Evolutionary conservation across 1,140 invertebrate genomes (phyloP).

Genomic region (Habropoda laboriosa): DNA sequence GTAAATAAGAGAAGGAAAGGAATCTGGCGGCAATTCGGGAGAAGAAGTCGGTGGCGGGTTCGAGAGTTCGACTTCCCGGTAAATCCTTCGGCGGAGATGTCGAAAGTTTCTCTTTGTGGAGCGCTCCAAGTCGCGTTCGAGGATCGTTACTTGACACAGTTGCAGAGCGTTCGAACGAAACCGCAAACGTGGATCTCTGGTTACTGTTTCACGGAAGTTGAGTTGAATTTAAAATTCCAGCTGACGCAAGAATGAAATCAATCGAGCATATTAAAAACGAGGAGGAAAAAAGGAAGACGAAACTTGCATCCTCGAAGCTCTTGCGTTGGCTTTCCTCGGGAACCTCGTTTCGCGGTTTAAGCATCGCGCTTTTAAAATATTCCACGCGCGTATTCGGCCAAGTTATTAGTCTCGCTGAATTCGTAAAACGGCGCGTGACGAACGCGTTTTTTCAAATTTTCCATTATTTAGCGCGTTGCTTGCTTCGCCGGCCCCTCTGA

Average conservation of each 20-base stretch:
- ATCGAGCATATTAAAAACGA: constrained; percentile 11
- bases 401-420: neutral
- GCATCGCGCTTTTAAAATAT: neutral
- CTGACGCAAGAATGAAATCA: neutral
- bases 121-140: neutral
- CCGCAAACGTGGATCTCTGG: neutral
- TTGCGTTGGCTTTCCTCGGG: no score
- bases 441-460: neutral
- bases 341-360: neutral
- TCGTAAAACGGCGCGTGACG: neutral
- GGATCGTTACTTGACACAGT: constrained; percentile 40
- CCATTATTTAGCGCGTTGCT: neutral
- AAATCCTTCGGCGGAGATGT: constrained; percentile 19
- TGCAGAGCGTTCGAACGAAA: neutral
- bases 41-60: constrained; percentile 19
- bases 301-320: neutral
- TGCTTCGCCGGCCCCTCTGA: neutral
- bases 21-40: constrained; percentile 56
- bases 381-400: neutral
- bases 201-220: constrained; percentile 15
- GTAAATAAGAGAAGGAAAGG: constrained; percentile 17
- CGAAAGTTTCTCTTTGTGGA: constrained; percentile 22
- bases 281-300: no score
- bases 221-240: constrained; percentile 21
- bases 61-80: constrained; percentile 4